phyloP scores from a whole-genome alignment of 1,140 invertebrate species.

The Drosophila obscura region DNA sequence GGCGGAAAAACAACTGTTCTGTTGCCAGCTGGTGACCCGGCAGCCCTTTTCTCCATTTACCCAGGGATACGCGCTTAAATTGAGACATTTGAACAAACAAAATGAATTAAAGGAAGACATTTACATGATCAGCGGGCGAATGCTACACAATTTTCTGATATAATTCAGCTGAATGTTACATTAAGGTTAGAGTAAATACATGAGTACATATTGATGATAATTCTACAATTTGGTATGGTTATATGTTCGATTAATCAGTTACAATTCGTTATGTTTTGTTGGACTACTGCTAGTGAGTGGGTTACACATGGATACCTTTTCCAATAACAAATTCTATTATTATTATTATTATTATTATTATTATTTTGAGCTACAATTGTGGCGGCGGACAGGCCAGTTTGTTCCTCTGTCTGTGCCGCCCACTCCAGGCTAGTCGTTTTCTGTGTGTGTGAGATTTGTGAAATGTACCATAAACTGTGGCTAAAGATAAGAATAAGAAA shows the following conservation, averaged over 20 bases:
- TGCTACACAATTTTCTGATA: constrained; percentile 14
- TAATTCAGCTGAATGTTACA: constrained; percentile 10
- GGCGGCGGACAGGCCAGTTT: too few relatives aligned
- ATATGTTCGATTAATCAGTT: constrained; percentile 18
- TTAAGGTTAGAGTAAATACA: constrained; percentile 23
- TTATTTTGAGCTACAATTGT: too few relatives aligned
- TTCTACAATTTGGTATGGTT: constrained; percentile 9
- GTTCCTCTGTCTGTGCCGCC: too few relatives aligned
- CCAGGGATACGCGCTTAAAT: constrained; percentile 37
- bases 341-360: too few relatives aligned
- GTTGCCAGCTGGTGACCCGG: constrained; percentile 38
- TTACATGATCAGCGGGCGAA: constrained; percentile 35
- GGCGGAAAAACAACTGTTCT: constrained; percentile 47
- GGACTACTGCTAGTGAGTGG: too few relatives aligned
- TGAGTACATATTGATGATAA: constrained; percentile 20
- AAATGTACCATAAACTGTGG: constrained; percentile 18
- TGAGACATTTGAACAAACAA: constrained; percentile 41
- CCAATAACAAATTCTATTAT: too few relatives aligned
- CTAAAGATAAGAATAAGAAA: constrained; percentile 33
- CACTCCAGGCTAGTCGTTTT: constrained; percentile 4
- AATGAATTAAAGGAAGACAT: constrained; percentile 44
- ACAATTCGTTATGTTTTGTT: constrained; percentile 8
- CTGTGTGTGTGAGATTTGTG: constrained; percentile 9
- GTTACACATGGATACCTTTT: too few relatives aligned
- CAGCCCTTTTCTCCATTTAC: constrained; percentile 15